These are phyloP conservation scores for Aramus guarauna DNA, from an alignment of 2,113 vertebrate genomes.

Conservation along the genomic window DNA sequence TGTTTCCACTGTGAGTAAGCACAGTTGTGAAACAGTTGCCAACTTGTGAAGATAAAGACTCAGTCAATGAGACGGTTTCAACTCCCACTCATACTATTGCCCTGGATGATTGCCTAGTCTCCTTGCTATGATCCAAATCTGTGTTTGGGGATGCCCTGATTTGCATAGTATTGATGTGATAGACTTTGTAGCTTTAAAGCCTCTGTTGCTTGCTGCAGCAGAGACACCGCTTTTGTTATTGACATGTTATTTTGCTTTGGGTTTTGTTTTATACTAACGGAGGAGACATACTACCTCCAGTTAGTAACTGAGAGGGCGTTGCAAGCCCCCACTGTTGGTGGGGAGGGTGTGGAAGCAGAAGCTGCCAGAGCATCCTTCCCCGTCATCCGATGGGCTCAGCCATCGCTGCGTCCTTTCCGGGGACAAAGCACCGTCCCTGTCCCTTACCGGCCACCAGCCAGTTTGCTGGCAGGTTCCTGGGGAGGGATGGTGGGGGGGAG, in stretches of 20 bases:
- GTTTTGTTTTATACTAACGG: background rate
- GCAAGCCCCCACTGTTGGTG: background rate
- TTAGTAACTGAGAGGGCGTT: background rate
- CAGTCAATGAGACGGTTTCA: conserved; percentile 12
- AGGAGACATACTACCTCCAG: background rate
- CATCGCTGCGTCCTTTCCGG: background rate
- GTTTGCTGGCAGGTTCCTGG: background rate
- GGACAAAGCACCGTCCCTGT: background rate
- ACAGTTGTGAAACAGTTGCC: conserved; percentile 1
- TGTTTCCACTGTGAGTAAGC: background rate
- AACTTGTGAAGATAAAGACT: conserved; percentile 8
- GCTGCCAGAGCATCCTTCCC: background rate
- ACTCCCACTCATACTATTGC: conserved; percentile 41
- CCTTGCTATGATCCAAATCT: conserved; percentile 7
- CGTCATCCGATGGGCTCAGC: fast-evolving
- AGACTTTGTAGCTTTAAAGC: background rate
- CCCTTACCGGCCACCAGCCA: background rate
- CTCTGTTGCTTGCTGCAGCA: background rate
- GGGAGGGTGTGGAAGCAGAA: background rate
- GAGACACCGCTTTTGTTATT: background rate
- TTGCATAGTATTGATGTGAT: background rate
- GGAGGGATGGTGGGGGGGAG: background rate
- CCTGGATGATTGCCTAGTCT: conserved; percentile 59
- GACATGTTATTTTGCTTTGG: background rate
- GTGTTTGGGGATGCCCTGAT: conserved; percentile 22